Evolutionary conservation across 1,140 invertebrate genomes (phyloP).

Genomic region (Anastatus disparis): DNA sequence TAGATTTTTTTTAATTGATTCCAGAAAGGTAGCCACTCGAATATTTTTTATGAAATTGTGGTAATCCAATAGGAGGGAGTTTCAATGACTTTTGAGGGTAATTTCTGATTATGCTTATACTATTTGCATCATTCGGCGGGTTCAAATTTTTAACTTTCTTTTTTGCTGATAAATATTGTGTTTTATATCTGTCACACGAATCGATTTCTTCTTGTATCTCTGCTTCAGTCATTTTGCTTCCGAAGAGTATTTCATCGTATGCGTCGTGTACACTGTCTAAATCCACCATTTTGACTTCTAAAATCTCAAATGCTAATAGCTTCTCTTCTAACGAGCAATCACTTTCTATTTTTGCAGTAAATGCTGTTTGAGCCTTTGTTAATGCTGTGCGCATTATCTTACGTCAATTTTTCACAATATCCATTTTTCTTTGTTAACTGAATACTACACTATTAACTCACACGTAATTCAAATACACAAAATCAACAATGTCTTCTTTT

Average conservation of each 20-base stretch:
- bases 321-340: too few species aligned
- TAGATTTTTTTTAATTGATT: conserved; percentile 47
- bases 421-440: too few species aligned
- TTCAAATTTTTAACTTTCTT: too few species aligned
- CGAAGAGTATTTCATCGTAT: neutral
- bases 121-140: neutral
- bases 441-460: too few species aligned
- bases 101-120: neutral
- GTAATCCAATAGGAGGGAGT: conserved; percentile 6
- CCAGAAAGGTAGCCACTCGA: conserved; percentile 50
- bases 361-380: too few species aligned
- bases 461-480: too few species aligned
- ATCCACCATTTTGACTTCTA: neutral
- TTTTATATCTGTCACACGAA: neutral
- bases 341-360: too few species aligned
- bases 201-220: neutral
- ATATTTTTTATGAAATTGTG: conserved; percentile 44
- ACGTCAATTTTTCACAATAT: too few species aligned
- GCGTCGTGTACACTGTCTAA: neutral
- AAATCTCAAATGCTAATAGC: too few species aligned
- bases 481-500: too few species aligned
- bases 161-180: neutral
- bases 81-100: neutral
- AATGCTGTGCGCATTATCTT: too few species aligned
- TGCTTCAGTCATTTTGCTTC: neutral